Percentiles rank a stretch among this genome's conserved stretches.
These are phyloP conservation scores for Tenrec ecaudatus DNA, from an alignment of 2,113 vertebrate genomes.

Conservation along the genomic window DNA sequence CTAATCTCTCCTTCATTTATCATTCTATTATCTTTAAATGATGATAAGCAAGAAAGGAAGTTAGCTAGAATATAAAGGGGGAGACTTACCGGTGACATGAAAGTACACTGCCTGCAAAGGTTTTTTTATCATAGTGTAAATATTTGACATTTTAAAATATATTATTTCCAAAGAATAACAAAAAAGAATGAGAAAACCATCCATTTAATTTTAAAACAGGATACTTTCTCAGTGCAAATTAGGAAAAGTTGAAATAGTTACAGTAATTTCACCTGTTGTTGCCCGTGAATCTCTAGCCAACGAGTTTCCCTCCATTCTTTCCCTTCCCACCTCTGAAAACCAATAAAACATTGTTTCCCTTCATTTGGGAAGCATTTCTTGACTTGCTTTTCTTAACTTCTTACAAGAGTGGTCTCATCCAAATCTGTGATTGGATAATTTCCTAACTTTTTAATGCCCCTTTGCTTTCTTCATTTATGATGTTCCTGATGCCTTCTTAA, in stretches of 20 bases:
- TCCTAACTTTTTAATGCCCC: too few species aligned
- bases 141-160: neutral
- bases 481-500: too few species aligned
- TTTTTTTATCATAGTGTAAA: neutral
- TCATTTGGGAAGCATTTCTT: too few species aligned
- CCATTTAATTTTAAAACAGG: neutral
- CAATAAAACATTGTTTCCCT: neutral
- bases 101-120: neutral
- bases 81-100: neutral
- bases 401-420: too few species aligned
- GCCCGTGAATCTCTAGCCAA: neutral
- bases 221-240: neutral
- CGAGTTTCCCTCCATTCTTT: too few species aligned
- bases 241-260: neutral
- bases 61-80: neutral
- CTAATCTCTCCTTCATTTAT: conserved; percentile 41
- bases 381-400: too few species aligned
- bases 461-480: too few species aligned
- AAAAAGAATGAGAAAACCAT: neutral
- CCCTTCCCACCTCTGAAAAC: neutral
- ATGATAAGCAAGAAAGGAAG: conserved; percentile 4
- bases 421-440: too few species aligned
- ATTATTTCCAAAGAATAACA: neutral
- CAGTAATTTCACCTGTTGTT: neutral
- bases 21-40: conserved; percentile 51